Evolutionary conservation across 2,888 invertebrate species (phyloP).

Genomic region (Monoplex corrugatus): DNA sequence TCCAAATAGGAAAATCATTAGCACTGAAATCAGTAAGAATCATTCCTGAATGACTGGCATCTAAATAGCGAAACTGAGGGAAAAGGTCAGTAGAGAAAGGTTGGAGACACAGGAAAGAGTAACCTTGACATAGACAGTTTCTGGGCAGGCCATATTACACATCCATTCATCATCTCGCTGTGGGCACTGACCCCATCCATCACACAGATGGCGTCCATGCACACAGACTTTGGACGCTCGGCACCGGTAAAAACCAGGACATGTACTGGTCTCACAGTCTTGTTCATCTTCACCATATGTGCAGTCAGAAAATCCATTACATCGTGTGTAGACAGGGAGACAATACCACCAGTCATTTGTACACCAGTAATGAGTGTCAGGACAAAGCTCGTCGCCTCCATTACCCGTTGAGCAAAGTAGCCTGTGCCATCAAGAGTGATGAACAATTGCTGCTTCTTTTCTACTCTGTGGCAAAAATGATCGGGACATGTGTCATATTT

Average conservation of each 20-base stretch:
- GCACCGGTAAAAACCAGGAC: neutral
- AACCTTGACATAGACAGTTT: neutral
- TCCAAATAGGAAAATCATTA: neutral
- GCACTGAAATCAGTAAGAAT: neutral
- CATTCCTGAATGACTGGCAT: neutral
- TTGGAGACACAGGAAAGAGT: neutral
- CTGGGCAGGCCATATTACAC: neutral
- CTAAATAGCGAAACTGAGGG: neutral
- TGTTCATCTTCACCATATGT: neutral
- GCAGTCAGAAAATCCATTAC: constrained; percentile 2
- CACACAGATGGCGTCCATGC: constrained; percentile 17
- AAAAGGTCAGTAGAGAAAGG: neutral
- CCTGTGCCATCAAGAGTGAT: neutral
- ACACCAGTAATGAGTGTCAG: neutral
- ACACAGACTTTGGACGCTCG: neutral
- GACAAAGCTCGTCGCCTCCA: neutral
- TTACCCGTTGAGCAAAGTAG: neutral
- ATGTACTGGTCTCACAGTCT: neutral
- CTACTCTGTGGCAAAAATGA: neutral
- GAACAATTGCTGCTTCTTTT: neutral
- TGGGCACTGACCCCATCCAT: constrained; percentile 21
- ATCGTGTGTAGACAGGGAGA: constrained; percentile 10
- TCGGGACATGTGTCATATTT: too few relatives aligned
- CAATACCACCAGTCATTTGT: neutral
- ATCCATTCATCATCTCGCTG: constrained; percentile 8